Evolutionary conservation across 1,140 invertebrate species (phyloP), one percentile per base, ranked within the genome.

Genomic region (Telenomus remus): DNA sequence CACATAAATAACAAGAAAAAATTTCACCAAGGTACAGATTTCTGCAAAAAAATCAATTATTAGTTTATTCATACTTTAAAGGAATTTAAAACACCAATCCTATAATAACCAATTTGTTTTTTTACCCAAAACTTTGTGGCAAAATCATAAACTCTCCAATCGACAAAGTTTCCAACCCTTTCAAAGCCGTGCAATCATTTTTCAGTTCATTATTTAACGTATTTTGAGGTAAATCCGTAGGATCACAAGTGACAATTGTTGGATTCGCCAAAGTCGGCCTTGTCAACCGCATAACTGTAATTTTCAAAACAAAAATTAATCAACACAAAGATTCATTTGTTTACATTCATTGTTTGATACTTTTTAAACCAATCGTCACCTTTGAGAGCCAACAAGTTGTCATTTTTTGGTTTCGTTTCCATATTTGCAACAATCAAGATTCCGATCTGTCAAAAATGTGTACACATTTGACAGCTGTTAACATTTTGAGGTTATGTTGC

Each of bases 1-100:
- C 95, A 89, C 96, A 97, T 51, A 99, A 93, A 84, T 98, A 99
- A 86, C 97, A 97, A 0, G 97, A 96, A 89, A 99, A 99, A 15
- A 96, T 99, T 91, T 99, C 98, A 13, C 98, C 98, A 16, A 95
- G 85, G 86, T 95, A 95, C 78, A 95, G 94, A 86, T 93, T 94
- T 48, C 93, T 74, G 27, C 84, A 78, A 91, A 88, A 76, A 56
- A 75, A 76, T 9, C 47, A 48, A 39, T 12, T 64, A n/a, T 12
- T 44, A 3, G 12, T 12, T 7, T 44, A 13, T 44, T 39, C 9
- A 9, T 39, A 35, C 5, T 35, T 35, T 10, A 10, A 43, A 7
- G 39, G 4, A 11, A n/a, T 11, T 43, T 8, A n/a, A 5, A n/a
- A 43, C 39, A 4, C 16, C 7, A 50, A 50, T 7, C n/a, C n/a